Conservation (phyloP, 2,888 invertebrate species). For the Odontocolon sp. region DNA sequence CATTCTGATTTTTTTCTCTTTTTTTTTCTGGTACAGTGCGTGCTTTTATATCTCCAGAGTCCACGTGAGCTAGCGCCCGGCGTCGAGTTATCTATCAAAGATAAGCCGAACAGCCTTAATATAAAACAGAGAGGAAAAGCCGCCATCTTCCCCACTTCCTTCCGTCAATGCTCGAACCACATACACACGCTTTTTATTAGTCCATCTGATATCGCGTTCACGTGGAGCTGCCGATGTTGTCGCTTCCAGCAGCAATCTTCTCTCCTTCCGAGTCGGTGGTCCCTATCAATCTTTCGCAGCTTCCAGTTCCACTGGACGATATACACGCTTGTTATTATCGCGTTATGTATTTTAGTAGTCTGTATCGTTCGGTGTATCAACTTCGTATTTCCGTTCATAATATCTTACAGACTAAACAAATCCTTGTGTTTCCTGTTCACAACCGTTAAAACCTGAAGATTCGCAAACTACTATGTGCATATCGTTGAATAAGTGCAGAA, state of each 20-base stretch:
- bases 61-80: slow-evolving; percentile 28
- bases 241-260: slow-evolving; percentile 26
- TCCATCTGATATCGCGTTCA: slow-evolving; percentile 32
- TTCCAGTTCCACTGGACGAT: slow-evolving; percentile 6
- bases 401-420: background rate
- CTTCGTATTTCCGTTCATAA: slow-evolving; percentile 18
- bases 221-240: background rate
- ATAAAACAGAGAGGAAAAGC: slow-evolving; percentile 40
- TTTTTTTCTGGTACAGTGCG: background rate
- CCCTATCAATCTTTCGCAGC: slow-evolving; percentile 36
- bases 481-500: too few relatives aligned
- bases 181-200: slow-evolving; percentile 37
- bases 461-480: too few relatives aligned
- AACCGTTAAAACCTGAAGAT: too few relatives aligned
- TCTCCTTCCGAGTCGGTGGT: slow-evolving; percentile 33
- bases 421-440: background rate
- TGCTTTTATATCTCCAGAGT: background rate
- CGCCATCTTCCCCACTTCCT: slow-evolving; percentile 65
- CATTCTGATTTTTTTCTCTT: background rate
- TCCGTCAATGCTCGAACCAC: slow-evolving; percentile 55
- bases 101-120: slow-evolving; percentile 38
- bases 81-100: slow-evolving; percentile 57
- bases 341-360: background rate
- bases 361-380: slow-evolving; percentile 21
- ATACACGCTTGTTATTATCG: background rate